Percentiles rank a stretch among this genome's conserved stretches.
phyloP scores from a whole-genome alignment of 2,797 vertebrate genomes.

The Silurus aristotelis region DNA sequence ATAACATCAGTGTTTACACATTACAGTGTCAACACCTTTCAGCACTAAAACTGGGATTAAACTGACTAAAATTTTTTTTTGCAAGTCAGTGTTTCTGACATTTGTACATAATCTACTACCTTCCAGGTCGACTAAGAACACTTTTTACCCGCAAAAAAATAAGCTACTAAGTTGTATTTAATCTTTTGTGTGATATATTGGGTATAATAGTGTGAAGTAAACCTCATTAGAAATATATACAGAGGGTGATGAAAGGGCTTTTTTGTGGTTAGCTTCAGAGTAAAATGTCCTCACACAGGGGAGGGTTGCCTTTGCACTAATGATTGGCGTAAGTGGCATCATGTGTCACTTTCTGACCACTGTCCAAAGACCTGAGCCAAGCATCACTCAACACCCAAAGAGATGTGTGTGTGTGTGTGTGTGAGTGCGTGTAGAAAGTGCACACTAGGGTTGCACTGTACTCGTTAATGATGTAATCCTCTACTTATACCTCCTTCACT shows the following conservation, averaged over 20 bases:
- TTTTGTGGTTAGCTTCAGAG: constrained; percentile 42
- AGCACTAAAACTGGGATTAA: constrained; percentile 22
- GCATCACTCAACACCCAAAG: constrained; percentile 71
- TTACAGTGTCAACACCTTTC: constrained; percentile 32
- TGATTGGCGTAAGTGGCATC: constrained; percentile 57
- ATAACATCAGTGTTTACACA: constrained; percentile 52
- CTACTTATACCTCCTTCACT: constrained; percentile 52
- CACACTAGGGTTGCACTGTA: constrained; percentile 32
- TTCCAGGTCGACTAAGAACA: background rate
- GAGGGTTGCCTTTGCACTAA: constrained; percentile 40
- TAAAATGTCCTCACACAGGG: constrained; percentile 28
- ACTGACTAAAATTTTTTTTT: background rate
- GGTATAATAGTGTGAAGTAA: constrained; percentile 22
- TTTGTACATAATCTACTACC: background rate
- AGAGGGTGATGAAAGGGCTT: constrained; percentile 40
- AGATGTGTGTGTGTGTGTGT: constrained; percentile 16
- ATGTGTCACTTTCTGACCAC: constrained; percentile 68
- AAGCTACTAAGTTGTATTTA: constrained; percentile 14
- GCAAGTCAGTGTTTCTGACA: constrained; percentile 13
- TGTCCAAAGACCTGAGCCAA: constrained; percentile 75
- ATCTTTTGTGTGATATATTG: background rate
- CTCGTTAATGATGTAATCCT: constrained; percentile 49
- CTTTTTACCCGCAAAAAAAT: background rate
- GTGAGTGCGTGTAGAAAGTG: background rate
- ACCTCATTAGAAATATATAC: constrained; percentile 32